Conservation (phyloP, 2,797 vertebrate genomes). For the Sus cebifrons region DNA sequence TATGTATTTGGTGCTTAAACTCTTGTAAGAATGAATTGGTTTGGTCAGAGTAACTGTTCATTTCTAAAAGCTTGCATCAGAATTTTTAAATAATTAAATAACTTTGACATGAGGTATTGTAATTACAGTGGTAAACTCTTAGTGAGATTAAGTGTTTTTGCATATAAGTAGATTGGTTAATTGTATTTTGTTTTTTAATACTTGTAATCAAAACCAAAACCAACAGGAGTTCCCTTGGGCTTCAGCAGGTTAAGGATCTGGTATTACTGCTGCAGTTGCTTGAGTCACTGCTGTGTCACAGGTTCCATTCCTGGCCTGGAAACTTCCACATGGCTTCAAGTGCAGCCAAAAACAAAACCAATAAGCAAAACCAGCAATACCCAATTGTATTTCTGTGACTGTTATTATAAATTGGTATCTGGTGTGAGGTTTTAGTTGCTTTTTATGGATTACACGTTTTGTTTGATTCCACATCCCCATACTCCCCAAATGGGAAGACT, state of each 20-base stretch:
- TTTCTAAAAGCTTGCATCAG: conserved; percentile 57
- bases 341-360: too few species aligned
- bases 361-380: neutral
- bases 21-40: conserved; percentile 70
- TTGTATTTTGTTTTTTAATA: conserved; percentile 60
- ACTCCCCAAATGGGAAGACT: neutral
- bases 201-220: conserved; percentile 34
- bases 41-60: conserved; percentile 68
- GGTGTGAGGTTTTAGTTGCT: conserved; percentile 49
- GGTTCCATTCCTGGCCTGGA: too few species aligned
- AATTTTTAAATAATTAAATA: conserved; percentile 68
- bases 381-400: conserved; percentile 37
- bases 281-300: too few species aligned
- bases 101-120: conserved; percentile 18
- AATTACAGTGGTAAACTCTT: conserved; percentile 18
- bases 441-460: neutral
- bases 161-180: conserved; percentile 40
- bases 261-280: too few species aligned
- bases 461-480: too few species aligned
- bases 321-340: too few species aligned
- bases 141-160: conserved; percentile 74
- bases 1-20: conserved; percentile 49
- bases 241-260: too few species aligned
- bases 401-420: conserved; percentile 4
- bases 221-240: too few species aligned